Base-by-base conservation (phyloP, 2,797 vertebrate genomes). In the Allochrocebus solatus region DNA sequence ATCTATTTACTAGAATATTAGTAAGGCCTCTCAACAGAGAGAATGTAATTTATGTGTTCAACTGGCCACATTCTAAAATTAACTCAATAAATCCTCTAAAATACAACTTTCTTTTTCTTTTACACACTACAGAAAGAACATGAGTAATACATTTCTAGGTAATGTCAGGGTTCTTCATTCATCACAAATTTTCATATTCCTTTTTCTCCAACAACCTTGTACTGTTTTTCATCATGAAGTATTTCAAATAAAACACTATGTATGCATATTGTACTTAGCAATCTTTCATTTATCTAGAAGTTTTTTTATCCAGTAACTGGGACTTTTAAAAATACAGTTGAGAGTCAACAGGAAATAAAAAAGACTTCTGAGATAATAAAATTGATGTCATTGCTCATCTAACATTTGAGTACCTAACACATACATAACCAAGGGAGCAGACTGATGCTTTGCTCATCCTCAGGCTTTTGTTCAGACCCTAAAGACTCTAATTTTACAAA, bases 1-100 rank as follows among this genome's bases (percentile, higher is more conserved):
- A 86, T 46, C 36, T 80, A 78, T 72, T 59, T 80, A 96, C 19
- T 85, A 14, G 64, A 81, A 85, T 85, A 79, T 59, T 87, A 57
- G 17, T 67, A 39, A 50, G 81, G 22, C 10, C 46, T 55, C 12
- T 22, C 5, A 24, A 36, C 8, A 86, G 50, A 81, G 2, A 91
- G 55, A 92, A 82, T 72, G 26, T 75, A 94, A 96, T 76, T 79
- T 85, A 57, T 80, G 26, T 89, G 43, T 91, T 91, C n/a, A 50
- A 43, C 61, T n/a, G 43, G 57, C 50, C 59, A 89, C 24, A 78
- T 53, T 85, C 93, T 72, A 76, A 91, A 93, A 50, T 89, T 88
- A 75, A 81, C 48, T 91, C 79, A 83, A 30, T 50, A 80, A 89
- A 33, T 91, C 36, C 64, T 17, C 55, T 41, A 81, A 75, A 53